Evolutionary conservation across 2,888 invertebrate genomes (phyloP).

Genomic region (Caenorhabditis zanzibari): DNA sequence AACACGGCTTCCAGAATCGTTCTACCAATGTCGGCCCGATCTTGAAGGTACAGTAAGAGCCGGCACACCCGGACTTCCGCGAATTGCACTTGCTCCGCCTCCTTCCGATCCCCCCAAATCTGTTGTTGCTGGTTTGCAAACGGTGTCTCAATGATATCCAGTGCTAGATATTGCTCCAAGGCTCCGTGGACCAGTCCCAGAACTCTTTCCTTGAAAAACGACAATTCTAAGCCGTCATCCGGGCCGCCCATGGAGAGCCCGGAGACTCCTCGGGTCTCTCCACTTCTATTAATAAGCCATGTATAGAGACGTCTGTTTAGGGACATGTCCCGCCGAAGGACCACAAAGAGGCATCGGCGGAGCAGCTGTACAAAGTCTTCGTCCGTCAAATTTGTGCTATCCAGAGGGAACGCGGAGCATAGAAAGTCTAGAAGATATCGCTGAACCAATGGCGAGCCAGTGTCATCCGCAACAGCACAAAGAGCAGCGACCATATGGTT

Average conservation of each 20-base stretch:
- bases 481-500: constrained; percentile 91
- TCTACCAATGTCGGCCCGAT: constrained; percentile 92
- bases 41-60: constrained; percentile 90
- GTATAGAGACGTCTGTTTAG: constrained; percentile 91
- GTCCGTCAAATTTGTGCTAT: constrained; percentile 86
- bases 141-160: constrained; percentile 78
- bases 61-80: constrained; percentile 86
- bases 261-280: constrained; percentile 56
- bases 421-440: constrained; percentile 91
- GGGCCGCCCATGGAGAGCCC: constrained; percentile 59
- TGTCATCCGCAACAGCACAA: constrained; percentile 90
- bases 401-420: constrained; percentile 91
- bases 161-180: constrained; percentile 65
- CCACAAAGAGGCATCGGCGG: constrained; percentile 85
- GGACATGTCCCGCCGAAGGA: constrained; percentile 92
- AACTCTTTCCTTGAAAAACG: constrained; percentile 71
- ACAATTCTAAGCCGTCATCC: constrained; percentile 69
- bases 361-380: constrained; percentile 80
- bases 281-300: constrained; percentile 87
- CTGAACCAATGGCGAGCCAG: constrained; percentile 88
- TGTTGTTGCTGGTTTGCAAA: constrained; percentile 47
- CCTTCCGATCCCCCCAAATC: constrained; percentile 65
- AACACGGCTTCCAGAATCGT: constrained; percentile 89
- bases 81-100: constrained; percentile 79
- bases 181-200: constrained; percentile 70